Conservation (phyloP, 2,113 vertebrate genomes). For the Nothocercus nigrocapillus region DNA sequence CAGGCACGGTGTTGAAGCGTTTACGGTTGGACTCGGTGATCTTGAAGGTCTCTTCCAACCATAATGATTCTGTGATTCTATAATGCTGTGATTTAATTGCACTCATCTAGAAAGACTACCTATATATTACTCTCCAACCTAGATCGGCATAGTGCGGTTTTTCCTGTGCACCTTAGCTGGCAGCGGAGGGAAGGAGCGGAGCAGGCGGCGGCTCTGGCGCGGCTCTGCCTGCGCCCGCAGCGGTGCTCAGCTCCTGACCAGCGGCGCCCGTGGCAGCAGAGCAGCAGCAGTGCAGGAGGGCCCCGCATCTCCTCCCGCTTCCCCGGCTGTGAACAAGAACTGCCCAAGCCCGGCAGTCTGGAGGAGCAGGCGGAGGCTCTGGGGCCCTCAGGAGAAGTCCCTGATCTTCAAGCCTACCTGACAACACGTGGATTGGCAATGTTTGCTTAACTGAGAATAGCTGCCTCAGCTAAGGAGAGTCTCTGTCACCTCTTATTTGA, state of each 20-base stretch:
- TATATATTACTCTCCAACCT: background rate
- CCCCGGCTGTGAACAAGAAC: background rate
- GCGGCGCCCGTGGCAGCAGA: background rate
- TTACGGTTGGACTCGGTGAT: too few species aligned
- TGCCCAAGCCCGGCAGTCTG: background rate
- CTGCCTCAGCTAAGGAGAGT: background rate
- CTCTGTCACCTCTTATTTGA: background rate
- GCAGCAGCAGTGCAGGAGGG: too few species aligned
- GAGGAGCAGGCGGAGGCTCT: slow-evolving; percentile 27
- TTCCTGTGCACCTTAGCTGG: too few species aligned
- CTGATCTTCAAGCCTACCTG: slow-evolving; percentile 11
- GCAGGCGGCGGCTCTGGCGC: background rate
- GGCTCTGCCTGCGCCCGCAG: too few species aligned
- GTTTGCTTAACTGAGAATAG: slow-evolving; percentile 6
- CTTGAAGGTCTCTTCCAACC: too few species aligned
- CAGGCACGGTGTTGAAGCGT: too few species aligned
- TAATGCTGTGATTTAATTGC: too few species aligned
- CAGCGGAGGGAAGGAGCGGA: background rate
- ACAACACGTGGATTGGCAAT: slow-evolving; percentile 13
- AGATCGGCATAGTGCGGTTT: too few species aligned
- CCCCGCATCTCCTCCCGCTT: too few species aligned
- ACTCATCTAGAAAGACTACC: background rate
- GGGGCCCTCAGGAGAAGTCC: background rate
- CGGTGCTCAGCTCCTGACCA: background rate
- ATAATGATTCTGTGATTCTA: too few species aligned